Base-by-base conservation (phyloP, 2,797 vertebrate genomes). In the Sebastes diploproa region DNA sequence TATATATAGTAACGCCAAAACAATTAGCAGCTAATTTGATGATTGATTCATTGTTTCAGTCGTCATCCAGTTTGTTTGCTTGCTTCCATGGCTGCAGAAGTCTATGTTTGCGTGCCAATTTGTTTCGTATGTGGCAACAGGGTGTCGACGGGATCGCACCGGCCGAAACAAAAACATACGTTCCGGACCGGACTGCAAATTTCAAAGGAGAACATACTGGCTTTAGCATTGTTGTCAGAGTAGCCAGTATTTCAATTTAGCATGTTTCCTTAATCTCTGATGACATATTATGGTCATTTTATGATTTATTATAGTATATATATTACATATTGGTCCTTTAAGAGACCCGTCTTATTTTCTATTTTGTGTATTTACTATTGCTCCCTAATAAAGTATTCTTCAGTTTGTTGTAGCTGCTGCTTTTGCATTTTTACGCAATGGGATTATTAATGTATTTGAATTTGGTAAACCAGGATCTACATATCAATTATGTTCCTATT, bases 401-500 rank as follows among this genome's bases (percentile, higher is more conserved):
- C 27, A 77, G 34, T 50, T 61, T 56, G 1, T 38, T 52, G 46
- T 23, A 34, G 59, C 55, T 67, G 12, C 14, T 74, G 4, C 14
- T 22, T 69, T 69, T 61, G 10, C 38, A 63, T 71, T 75, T 68
- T n/a, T 59, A 29, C 65, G 36, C 62, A 14, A 6, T 23, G 25
- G 10, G 58, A 75, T 80, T 69, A 65, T 81, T 60, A 52, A 77
- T 64, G 70, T 58, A 8, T 80, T 73, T 68, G 54, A 77, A 68
- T 81, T 52, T 56, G 30, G 73, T 20, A 71, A 64, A 30, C 29
- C 54, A 50, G 60, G 34, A 76, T 61, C 72, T 86, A 54, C 79
- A 83, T 86, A 81, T 84, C 90, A 89, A 83, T 81, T 67, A 69
- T 55, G 4, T n/a, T 76, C 22, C 67, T 72, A 74, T 77, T 80